These are phyloP conservation scores for Anaspis maculata DNA, from an alignment of 2,888 invertebrate genomes.

Conservation along the genomic window DNA sequence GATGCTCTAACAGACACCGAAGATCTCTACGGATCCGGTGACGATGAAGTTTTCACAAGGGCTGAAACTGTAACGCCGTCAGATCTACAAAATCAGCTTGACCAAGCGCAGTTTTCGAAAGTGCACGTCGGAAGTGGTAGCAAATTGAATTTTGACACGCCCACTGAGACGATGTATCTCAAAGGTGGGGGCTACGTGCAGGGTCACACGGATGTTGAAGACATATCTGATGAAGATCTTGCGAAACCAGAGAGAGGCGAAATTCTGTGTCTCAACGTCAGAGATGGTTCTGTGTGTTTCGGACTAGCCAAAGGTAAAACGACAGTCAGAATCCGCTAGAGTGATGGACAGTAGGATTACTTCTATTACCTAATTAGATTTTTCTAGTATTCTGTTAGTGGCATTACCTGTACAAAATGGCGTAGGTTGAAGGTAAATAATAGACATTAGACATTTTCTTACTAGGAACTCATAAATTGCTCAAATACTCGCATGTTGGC, in stretches of 20 bases:
- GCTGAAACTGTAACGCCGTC: constrained; percentile 34
- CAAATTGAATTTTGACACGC: constrained; percentile 40
- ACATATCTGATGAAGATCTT: constrained; percentile 31
- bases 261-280: background rate
- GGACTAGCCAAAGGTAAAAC: constrained; percentile 18
- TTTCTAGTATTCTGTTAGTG: too few species aligned
- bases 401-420: too few species aligned
- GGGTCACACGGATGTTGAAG: constrained; percentile 48
- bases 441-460: too few species aligned
- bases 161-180: constrained; percentile 44
- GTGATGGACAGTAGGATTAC: too few species aligned
- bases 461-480: too few species aligned
- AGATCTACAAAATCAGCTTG: constrained; percentile 40
- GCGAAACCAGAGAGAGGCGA: background rate
- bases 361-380: too few species aligned
- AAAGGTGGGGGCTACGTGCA: constrained; percentile 45
- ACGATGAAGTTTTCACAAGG: constrained; percentile 36
- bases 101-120: constrained; percentile 40
- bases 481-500: background rate
- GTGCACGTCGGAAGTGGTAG: constrained; percentile 42
- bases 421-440: too few species aligned
- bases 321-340: background rate
- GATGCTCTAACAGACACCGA: constrained; percentile 27
- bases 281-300: constrained; percentile 14
- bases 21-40: constrained; percentile 40